Conservation (phyloP, 1,140 invertebrate species). For the Melipona quadrifasciata region DNA sequence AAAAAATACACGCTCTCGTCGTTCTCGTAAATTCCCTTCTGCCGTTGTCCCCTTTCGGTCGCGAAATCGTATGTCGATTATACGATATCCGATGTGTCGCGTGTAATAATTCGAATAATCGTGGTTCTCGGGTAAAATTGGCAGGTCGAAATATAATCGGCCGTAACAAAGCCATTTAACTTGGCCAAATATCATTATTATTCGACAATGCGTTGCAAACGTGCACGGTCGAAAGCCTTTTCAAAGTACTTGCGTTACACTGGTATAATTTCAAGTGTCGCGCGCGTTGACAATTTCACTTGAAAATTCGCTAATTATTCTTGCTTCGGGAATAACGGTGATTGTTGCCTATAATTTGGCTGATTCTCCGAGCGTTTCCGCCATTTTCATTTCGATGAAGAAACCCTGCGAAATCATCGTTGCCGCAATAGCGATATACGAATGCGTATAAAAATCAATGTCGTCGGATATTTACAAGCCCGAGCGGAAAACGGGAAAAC, state of each 20-base stretch:
- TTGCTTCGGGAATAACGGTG: background rate
- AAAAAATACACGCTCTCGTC: too few species aligned
- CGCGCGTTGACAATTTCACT: constrained; percentile 16
- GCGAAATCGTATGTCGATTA: background rate
- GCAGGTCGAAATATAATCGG: background rate
- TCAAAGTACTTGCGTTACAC: background rate
- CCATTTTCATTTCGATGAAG: background rate
- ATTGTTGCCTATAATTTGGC: background rate
- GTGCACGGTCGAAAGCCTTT: background rate
- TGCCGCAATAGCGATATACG: background rate
- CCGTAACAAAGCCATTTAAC: constrained; percentile 1
- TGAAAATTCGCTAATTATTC: constrained; percentile 25
- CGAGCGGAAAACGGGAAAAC: background rate
- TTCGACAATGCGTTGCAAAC: background rate
- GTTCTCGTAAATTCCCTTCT: background rate
- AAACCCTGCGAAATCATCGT: background rate
- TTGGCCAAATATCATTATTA: constrained; percentile 23
- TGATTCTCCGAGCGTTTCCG: background rate
- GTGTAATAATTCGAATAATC: background rate
- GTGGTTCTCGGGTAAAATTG: background rate
- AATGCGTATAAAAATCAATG: background rate
- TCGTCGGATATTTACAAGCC: background rate
- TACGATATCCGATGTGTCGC: too few species aligned
- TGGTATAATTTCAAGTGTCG: constrained; percentile 13
- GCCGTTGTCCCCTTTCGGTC: background rate